Evolutionary conservation across 92 coral and sea anemone species (phyloP), one percentile per base, ranked within the genome.

Genomic region (Palythoa grandiflora): DNA sequence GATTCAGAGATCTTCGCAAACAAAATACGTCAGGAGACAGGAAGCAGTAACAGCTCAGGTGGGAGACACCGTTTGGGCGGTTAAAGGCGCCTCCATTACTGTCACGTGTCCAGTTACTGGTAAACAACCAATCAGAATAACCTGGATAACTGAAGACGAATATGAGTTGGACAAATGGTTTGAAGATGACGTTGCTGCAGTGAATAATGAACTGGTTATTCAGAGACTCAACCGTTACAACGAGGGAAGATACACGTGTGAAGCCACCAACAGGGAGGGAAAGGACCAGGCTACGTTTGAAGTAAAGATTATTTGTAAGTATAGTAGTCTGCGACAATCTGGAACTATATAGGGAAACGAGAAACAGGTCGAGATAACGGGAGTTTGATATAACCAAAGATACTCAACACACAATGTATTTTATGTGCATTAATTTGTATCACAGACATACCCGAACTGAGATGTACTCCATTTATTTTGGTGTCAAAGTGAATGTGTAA

Each of bases 21-120:
- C 15, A 19, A 81, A 38, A n/a, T 81, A n/a, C 35, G 75, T 81
- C 3, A 71, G 86, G 20, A 81, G 35, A 71, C 68, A 35, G 38
- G 66, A 74, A 20, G 15, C 52, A 39, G 21, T 93, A 15, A 55
- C 83, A 16, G 98, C 94, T 3, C 89, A 77, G 38, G 96, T 95
- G 2, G 96, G 98, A 7, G 79, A 93, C n/a, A 80, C 79, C 17
- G 98, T 95, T 8, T 95, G 86, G 87, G 91, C 96, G 5, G 96
- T 93, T 1, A 93, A 59, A 77, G 91, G 88, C 40, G 73, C 96
- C 19, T 38, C 77, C 15, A 88, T 95, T 17, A 91, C 88, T 9
- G 98, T 95, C 38, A 37, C 88, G 17, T 95, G 98, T 11, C 90
- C 84, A 77, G 95, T 95, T 13, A 88, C 88, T 11, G 83, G 79